Evolutionary conservation across 2,797 vertebrate genomes (phyloP).

Genomic region (Acropternis orthonyx): DNA sequence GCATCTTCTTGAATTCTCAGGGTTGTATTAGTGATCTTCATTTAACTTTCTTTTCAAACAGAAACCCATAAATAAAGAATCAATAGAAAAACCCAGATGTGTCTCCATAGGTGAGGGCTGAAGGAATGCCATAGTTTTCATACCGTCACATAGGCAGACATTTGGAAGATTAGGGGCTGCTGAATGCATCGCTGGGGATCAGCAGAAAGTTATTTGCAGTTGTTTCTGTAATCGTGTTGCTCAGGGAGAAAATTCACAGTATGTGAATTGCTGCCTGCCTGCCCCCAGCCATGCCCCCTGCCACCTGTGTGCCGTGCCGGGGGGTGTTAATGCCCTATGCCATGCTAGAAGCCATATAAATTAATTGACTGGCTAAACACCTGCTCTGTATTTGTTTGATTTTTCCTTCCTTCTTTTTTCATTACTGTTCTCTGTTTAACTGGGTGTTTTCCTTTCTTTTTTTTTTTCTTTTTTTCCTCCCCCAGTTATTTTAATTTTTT

Average conservation of each 20-base stretch:
- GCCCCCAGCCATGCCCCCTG: background rate
- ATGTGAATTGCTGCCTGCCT: constrained; percentile 7
- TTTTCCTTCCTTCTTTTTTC: background rate
- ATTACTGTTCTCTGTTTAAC: background rate
- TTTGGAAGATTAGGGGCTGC: constrained; percentile 48
- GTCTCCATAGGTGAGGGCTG: constrained; percentile 44
- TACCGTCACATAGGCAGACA: background rate
- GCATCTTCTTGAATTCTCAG: background rate
- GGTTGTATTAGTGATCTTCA: background rate
- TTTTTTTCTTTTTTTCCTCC: too few relatives aligned
- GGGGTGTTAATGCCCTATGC: constrained; percentile 54
- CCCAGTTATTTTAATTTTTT: too few relatives aligned
- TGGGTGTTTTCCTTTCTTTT: background rate
- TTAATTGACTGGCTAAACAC: constrained; percentile 51
- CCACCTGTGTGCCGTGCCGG: constrained; percentile 8
- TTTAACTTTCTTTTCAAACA: background rate
- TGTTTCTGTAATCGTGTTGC: constrained; percentile 23
- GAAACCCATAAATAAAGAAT: constrained; percentile 24
- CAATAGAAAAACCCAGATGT: constrained; percentile 25
- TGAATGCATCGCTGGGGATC: constrained; percentile 11
- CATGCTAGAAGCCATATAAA: background rate
- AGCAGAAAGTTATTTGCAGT: constrained; percentile 59
- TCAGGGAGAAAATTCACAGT: constrained; percentile 55
- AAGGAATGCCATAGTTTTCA: constrained; percentile 24
- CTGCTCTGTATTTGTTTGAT: constrained; percentile 13